phyloP scores from a whole-genome alignment of 2,888 invertebrate genomes.

The Chalcis sispes region DNA sequence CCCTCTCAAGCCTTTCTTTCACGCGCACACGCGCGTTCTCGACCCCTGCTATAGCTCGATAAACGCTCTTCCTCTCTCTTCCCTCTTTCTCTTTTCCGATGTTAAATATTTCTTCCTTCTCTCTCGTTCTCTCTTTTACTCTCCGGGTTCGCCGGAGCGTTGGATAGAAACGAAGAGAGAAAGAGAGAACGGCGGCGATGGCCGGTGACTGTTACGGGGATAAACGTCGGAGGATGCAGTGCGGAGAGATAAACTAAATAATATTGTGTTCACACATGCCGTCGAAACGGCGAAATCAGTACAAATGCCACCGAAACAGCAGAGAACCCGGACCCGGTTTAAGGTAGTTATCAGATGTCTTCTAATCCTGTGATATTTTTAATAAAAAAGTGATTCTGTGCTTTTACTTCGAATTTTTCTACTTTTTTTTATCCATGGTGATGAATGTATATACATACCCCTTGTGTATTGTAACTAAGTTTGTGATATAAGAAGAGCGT shows the following conservation, averaged over 20 bases:
- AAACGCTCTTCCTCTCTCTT: neutral
- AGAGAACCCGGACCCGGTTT: conserved; percentile 67
- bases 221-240: no score
- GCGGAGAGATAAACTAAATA: no score
- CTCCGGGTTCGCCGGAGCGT: no score
- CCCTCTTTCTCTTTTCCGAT: neutral
- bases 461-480: no score
- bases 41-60: conserved; percentile 21
- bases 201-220: conserved; percentile 20
- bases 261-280: conserved; percentile 35
- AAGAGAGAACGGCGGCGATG: conserved; percentile 1
- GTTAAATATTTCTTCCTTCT: neutral
- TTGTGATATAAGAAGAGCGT: no score
- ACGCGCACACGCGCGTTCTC: conserved; percentile 8
- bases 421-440: neutral
- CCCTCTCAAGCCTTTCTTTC: neutral
- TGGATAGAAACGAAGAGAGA: no score
- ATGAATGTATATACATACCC: neutral
- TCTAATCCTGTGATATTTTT: no score
- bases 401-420: neutral
- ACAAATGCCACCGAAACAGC: conserved; percentile 70
- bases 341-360: no score
- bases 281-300: conserved; percentile 26
- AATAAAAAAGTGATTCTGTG: no score
- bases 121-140: neutral